Conservation (phyloP, 2,113 vertebrate genomes). For the Rhinolophus sinicus region DNA sequence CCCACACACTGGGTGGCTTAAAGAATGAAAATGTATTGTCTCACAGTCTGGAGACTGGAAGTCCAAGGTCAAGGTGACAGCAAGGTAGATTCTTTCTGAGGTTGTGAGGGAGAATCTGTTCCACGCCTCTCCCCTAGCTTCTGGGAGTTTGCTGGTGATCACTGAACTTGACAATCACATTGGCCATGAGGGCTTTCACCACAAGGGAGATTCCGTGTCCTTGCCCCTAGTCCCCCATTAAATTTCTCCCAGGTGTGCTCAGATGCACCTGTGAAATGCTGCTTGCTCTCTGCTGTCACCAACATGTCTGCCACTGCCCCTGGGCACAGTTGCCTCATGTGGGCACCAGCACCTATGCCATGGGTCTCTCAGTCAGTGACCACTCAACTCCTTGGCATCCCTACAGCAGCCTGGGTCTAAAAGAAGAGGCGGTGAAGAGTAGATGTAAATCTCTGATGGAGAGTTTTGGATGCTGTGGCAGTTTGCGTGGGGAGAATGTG, state of each 20-base stretch:
- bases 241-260: neutral
- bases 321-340: neutral
- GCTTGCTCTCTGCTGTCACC: neutral
- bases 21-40: neutral
- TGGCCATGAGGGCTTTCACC: neutral
- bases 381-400: accelerated
- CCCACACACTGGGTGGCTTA: neutral
- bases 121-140: no score
- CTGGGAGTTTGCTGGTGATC: no score
- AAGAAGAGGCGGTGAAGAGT: neutral
- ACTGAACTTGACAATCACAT: neutral
- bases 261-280: no score
- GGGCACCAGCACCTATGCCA: neutral
- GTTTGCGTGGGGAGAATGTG: no score
- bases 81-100: neutral
- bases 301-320: neutral
- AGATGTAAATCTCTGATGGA: neutral
- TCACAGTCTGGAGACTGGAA: neutral
- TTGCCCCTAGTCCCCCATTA: neutral
- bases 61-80: neutral
- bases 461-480: neutral
- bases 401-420: no score
- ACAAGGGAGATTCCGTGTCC: no score
- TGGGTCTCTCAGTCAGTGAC: neutral
- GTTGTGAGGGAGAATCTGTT: accelerated